Evolutionary conservation across 2,888 invertebrate species (phyloP).

Genomic region (Margaritifera margaritifera): DNA sequence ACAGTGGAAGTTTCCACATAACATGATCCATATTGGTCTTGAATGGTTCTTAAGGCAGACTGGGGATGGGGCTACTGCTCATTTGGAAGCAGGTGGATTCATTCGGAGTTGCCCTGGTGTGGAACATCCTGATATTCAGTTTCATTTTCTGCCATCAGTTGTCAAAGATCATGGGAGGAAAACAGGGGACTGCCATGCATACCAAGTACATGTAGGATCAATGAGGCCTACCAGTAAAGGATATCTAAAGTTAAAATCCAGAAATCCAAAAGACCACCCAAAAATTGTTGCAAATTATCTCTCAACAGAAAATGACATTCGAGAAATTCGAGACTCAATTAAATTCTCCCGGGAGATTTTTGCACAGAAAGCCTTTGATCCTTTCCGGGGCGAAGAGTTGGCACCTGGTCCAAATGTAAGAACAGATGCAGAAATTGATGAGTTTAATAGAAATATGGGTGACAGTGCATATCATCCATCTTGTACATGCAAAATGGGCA

Average conservation of each 20-base stretch:
- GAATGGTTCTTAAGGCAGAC: constrained; percentile 72
- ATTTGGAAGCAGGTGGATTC: constrained; percentile 75
- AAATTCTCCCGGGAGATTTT: constrained; percentile 67
- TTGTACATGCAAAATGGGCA: constrained; percentile 85
- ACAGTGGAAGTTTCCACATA: constrained; percentile 75
- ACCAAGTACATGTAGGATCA: constrained; percentile 74
- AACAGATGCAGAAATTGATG: constrained; percentile 70
- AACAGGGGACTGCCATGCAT: constrained; percentile 73
- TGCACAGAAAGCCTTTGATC: constrained; percentile 70
- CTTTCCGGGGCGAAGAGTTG: constrained; percentile 61
- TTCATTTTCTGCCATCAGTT: constrained; percentile 75
- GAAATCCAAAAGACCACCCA: constrained; percentile 86
- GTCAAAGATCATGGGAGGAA: constrained; percentile 75
- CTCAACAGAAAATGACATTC: constrained; percentile 77
- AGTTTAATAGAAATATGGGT: constrained; percentile 66
- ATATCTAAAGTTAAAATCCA: constrained; percentile 82
- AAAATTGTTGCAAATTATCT: constrained; percentile 94
- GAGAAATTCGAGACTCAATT: constrained; percentile 62
- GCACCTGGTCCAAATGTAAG: constrained; percentile 57
- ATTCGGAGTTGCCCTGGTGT: constrained; percentile 69
- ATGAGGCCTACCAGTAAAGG: constrained; percentile 90
- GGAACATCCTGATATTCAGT: constrained; percentile 75
- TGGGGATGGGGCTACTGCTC: constrained; percentile 74
- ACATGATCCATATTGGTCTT: constrained; percentile 74
- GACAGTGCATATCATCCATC: constrained; percentile 85